Evolutionary conservation across 1,140 invertebrate genomes (phyloP), one percentile per base, ranked within the genome.

Genomic region (Drosophila sp.): DNA sequence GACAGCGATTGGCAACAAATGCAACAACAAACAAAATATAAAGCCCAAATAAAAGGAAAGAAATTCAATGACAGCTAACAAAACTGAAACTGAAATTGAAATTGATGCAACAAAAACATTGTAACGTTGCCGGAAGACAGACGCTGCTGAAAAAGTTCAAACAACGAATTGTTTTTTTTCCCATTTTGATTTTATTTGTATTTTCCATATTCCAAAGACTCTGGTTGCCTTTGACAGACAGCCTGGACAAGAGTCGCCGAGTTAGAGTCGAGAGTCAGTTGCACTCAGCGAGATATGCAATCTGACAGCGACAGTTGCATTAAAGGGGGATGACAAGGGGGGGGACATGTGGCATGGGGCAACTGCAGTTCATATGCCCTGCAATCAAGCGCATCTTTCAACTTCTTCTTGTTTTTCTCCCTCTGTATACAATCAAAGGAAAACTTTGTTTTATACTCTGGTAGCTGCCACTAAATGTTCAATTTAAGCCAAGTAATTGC

Each of bases 121-220:
- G 82, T 87, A 72, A 59, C 82, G 63, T 76, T 82, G 83, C 82
- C 82, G 82, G 82, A 87, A 86, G 83, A 86, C 74, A 82, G 81
- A 62, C 63, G 65, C 61, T 43, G 62, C 64, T 14, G 27, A 71
- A 78, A 71, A 67, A 74, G 61, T 67, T 63, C 72, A 80, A 64
- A 80, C 72, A 70, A 76, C 77, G 80, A 86, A 84, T 77, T 84
- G 80, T 86, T 80, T 80, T 63, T 21, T 21, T 21, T 21, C 21
- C n/a, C n/a, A n/a, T n/a, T n/a, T n/a, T n/a, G n/a, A n/a, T n/a
- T n/a, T n/a, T n/a, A n/a, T n/a, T n/a, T n/a, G n/a, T n/a, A n/a
- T n/a, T 21, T 2, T 32, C 56, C 74, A 87, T 86, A 87, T 81
- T 53, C 79, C 78, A 74, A 80, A 77, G 56, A 38, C 61, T 34